These are phyloP conservation scores for Aldrovandia affinis DNA, from an alignment of 2,797 vertebrate genomes.

Conservation along the genomic window DNA sequence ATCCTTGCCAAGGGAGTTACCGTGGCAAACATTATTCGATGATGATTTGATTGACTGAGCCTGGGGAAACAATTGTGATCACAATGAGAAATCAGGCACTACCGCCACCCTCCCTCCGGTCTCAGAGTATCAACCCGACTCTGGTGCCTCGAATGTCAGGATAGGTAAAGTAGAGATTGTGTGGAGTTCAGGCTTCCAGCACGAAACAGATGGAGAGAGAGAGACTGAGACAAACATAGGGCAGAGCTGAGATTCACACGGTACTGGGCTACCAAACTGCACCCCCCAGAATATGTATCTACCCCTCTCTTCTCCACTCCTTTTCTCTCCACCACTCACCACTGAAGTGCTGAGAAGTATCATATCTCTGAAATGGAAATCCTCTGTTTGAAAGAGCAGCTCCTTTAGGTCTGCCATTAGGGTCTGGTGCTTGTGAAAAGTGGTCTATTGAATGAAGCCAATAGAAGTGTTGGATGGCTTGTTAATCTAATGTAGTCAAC, in stretches of 20 bases:
- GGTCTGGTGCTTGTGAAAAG: not conserved
- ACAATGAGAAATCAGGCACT: not conserved
- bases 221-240: no score
- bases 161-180: not conserved
- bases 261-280: no score
- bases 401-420: conserved; percentile 37
- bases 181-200: no score
- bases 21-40: not conserved
- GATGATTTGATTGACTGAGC: not conserved
- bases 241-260: no score
- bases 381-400: conserved; percentile 25
- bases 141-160: not conserved
- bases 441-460: not conserved
- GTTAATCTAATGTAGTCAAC: not conserved
- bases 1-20: conserved; percentile 5
- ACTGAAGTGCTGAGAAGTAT: not conserved
- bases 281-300: not conserved
- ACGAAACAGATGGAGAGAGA: no score
- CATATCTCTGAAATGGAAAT: conserved; percentile 27
- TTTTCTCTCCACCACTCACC: not conserved
- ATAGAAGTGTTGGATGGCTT: not conserved
- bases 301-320: not conserved
- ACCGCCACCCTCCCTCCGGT: not conserved
- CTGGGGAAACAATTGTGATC: not conserved
- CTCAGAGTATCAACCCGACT: not conserved